These are phyloP conservation scores for Calephelis virginiensis DNA, from an alignment of 1,140 invertebrate genomes.

Conservation along the genomic window DNA sequence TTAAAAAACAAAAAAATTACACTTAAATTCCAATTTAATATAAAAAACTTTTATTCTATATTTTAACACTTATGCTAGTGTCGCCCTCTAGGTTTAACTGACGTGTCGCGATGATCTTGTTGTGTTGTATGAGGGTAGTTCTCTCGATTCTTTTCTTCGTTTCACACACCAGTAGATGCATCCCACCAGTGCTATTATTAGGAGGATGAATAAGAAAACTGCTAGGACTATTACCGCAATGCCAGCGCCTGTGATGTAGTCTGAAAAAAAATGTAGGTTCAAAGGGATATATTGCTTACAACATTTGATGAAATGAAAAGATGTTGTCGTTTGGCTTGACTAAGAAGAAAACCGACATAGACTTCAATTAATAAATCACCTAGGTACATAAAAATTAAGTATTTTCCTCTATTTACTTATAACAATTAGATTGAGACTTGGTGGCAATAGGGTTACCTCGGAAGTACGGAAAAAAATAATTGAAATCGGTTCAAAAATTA, in stretches of 20 bases:
- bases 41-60: slow-evolving; percentile 1
- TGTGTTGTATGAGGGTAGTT: slow-evolving; percentile 71
- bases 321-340: too few relatives aligned
- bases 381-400: too few relatives aligned
- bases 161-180: slow-evolving; percentile 78
- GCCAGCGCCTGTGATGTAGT: slow-evolving; percentile 63
- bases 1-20: neutral
- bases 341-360: too few relatives aligned
- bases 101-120: slow-evolving; percentile 46
- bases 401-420: too few relatives aligned
- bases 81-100: slow-evolving; percentile 27
- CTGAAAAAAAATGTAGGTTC: slow-evolving; percentile 43
- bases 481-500: too few relatives aligned
- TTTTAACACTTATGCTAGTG: slow-evolving; percentile 1
- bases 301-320: too few relatives aligned
- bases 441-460: too few relatives aligned
- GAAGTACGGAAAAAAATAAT: too few relatives aligned
- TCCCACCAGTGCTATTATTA: slow-evolving; percentile 68
- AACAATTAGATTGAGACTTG: too few relatives aligned
- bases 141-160: slow-evolving; percentile 67
- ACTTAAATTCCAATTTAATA: slow-evolving; percentile 7
- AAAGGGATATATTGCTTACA: too few relatives aligned
- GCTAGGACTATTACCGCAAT: slow-evolving; percentile 80
- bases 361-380: too few relatives aligned
- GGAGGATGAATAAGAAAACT: slow-evolving; percentile 74